Evolutionary conservation across 2,113 vertebrate genomes (phyloP).

Genomic region (Dromiciops gliroides): DNA sequence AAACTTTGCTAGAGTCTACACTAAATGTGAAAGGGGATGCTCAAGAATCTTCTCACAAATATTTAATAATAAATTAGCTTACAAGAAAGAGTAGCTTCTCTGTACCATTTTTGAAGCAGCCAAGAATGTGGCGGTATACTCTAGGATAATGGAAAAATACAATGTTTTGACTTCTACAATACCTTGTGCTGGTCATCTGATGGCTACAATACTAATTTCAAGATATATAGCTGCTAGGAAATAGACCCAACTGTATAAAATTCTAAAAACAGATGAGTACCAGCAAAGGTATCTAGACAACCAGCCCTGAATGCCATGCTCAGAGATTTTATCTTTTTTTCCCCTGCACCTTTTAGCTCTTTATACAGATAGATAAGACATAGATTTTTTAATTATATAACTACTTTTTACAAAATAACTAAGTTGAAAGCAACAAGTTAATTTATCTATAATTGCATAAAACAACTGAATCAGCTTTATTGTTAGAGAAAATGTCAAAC

Average conservation of each 20-base stretch:
- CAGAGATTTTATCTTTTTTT: constrained; percentile 34
- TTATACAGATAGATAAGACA: constrained; percentile 2
- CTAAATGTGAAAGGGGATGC: background rate
- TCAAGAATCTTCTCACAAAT: background rate
- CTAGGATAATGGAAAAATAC: constrained; percentile 41
- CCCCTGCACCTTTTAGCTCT: background rate
- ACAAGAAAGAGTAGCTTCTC: constrained; percentile 2
- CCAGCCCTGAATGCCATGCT: background rate
- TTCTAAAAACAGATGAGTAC: background rate
- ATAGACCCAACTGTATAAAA: background rate
- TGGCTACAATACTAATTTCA: constrained; percentile 2
- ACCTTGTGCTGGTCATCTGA: background rate
- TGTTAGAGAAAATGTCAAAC: background rate
- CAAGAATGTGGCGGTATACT: constrained; percentile 29
- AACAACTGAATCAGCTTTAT: background rate
- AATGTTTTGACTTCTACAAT: constrained; percentile 31
- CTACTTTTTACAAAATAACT: constrained; percentile 32
- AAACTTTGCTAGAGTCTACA: background rate
- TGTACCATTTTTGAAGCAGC: constrained; percentile 11
- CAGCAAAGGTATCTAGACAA: background rate
- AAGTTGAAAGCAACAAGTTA: background rate
- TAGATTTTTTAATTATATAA: constrained; percentile 31
- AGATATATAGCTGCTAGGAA: background rate
- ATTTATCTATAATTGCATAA: constrained; percentile 18
- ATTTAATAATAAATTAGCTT: constrained; percentile 50